phyloP scores from a whole-genome alignment of 92 coral and sea anemone species.

The Epizoanthus rinbou region DNA sequence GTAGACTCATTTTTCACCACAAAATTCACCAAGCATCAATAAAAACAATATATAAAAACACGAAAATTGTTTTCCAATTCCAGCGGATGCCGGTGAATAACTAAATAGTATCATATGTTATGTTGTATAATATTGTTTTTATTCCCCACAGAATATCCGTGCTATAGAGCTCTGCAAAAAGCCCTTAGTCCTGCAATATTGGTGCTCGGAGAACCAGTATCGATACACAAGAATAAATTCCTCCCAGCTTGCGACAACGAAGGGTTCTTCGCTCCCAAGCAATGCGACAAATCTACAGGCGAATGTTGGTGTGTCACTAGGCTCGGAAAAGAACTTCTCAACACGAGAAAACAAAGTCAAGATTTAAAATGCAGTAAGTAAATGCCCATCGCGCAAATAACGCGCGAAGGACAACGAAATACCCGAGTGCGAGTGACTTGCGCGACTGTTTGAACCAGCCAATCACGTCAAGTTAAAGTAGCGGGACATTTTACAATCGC shows the following conservation, averaged over 20 bases:
- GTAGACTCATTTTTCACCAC: no score
- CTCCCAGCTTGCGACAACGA: slow-evolving; percentile 9
- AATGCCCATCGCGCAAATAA: neutral
- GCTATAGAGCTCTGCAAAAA: slow-evolving; percentile 31
- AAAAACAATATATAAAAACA: no score
- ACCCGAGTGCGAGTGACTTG: no score
- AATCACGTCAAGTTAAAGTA: no score
- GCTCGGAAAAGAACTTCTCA: slow-evolving; percentile 9
- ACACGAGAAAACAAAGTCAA: slow-evolving; percentile 1
- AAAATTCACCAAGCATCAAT: no score
- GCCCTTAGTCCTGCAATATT: slow-evolving; percentile 19
- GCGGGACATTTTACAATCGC: no score
- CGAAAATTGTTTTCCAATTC: no score
- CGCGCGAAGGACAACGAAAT: neutral
- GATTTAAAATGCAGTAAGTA: slow-evolving; percentile 4
- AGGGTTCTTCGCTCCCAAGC: slow-evolving; percentile 7
- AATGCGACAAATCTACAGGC: slow-evolving; percentile 4
- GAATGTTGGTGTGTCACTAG: slow-evolving; percentile 7
- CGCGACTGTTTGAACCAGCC: no score
- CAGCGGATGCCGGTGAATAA: no score
- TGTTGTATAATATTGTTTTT: neutral
- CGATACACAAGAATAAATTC: neutral
- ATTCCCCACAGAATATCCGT: slow-evolving; percentile 21
- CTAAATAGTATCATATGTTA: no score
- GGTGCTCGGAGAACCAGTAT: slow-evolving; percentile 25